Evolutionary conservation across 2,888 invertebrate genomes (phyloP).

Genomic region (Protonemura montana): DNA sequence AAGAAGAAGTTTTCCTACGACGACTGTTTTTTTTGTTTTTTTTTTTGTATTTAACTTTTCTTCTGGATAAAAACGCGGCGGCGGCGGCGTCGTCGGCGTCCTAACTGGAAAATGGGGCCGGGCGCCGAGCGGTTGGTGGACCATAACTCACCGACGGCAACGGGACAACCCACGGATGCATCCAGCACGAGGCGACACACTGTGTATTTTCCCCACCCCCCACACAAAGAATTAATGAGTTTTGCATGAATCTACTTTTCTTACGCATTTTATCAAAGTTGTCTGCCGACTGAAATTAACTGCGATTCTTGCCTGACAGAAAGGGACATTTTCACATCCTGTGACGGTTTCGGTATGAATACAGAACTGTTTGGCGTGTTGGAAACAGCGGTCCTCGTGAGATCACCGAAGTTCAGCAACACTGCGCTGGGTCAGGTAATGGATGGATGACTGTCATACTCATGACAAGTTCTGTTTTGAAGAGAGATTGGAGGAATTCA

Average conservation of each 20-base stretch:
- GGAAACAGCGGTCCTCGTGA: too few relatives aligned
- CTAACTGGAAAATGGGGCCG: too few relatives aligned
- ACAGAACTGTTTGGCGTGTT: too few relatives aligned
- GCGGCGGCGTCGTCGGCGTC: too few relatives aligned
- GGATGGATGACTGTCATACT: too few relatives aligned
- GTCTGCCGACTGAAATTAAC: neutral
- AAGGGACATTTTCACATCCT: neutral
- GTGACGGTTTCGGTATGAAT: neutral
- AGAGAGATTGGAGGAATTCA: too few relatives aligned
- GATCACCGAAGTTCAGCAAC: too few relatives aligned
- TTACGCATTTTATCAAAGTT: neutral
- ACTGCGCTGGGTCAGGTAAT: too few relatives aligned
- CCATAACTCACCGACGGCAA: neutral
- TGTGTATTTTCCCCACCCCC: neutral
- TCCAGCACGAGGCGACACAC: neutral
- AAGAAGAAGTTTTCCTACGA: neutral
- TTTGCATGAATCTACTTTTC: neutral
- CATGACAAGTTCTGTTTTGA: too few relatives aligned
- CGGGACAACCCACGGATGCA: neutral
- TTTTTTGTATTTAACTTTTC: constrained; percentile 3
- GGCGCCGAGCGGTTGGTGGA: neutral
- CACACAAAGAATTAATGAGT: neutral
- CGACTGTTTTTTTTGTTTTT: too few relatives aligned
- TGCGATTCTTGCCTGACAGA: neutral
- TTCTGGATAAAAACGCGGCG: neutral